Percentiles rank a stretch among this genome's conserved stretches.
Evolutionary conservation across 2,797 vertebrate genomes (phyloP).

Genomic region (Ptychobarbus kaznakovi): DNA sequence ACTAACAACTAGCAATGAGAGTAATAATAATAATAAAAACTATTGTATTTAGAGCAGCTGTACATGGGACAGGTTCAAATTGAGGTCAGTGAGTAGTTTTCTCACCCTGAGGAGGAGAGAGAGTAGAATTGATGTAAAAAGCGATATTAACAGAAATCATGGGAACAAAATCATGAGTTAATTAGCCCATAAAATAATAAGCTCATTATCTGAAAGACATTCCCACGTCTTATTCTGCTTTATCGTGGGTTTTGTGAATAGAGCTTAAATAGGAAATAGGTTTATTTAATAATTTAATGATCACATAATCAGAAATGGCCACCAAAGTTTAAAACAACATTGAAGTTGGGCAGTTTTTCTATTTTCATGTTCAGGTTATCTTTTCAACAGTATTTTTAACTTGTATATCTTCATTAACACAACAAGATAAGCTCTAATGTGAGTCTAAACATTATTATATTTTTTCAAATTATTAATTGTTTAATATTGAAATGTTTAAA

Average conservation of each 20-base stretch:
- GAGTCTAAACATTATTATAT: neutral
- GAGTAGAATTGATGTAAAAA: neutral
- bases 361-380: neutral
- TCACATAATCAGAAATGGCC: neutral
- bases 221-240: slow-evolving; percentile 38
- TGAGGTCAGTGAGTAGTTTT: slow-evolving; percentile 1
- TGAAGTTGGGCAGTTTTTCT: neutral
- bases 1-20: neutral
- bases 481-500: neutral
- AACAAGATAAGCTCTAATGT: neutral
- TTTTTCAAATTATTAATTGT: neutral
- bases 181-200: slow-evolving; percentile 59
- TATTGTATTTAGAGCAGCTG: neutral
- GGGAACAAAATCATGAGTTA: slow-evolving; percentile 56
- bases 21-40: neutral
- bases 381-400: neutral
- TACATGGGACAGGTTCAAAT: neutral
- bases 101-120: neutral
- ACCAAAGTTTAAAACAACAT: neutral
- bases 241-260: slow-evolving; percentile 47
- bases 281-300: slow-evolving; percentile 17
- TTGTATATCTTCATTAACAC: neutral
- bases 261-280: slow-evolving; percentile 26
- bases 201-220: slow-evolving; percentile 49
- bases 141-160: slow-evolving; percentile 18